Base-by-base conservation (phyloP, 2,797 vertebrate genomes). In the Ambastaia sidthimunki region DNA sequence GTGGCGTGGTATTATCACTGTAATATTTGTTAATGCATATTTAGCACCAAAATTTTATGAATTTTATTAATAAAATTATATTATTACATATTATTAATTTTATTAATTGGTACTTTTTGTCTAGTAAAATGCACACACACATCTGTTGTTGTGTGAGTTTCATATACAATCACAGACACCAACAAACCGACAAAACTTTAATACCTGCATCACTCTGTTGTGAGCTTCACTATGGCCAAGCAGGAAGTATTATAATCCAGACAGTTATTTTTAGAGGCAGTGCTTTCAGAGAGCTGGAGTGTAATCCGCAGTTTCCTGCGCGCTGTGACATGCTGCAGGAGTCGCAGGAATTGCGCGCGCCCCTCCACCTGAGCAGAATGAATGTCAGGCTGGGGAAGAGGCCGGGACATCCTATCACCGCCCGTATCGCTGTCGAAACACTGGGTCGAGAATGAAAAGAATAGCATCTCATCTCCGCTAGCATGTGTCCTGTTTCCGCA, bases 231-330 rank as follows among this genome's bases (percentile, higher is more conserved):
- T 87, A 74, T 83, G 57, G 25, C 63, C 80, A 68, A 80, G 76
- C 37, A 44, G 70, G 80, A 71, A 47, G 74, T 54, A 52, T 66
- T 67, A 31, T 54, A 70, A 44, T n/a, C 54, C 78, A 16, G 70
- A 78, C 19, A 66, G 83, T 78, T 87, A 79, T 87, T 88, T 88
- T 86, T 86, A 80, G 85, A 85, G 82, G 80, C 76, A 86, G 80
- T 78, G 15, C 75, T 75, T 78, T 48, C 76, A 77, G 71, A 66
- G 62, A 85, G 71, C 71, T 80, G 72, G 79, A 76, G 70, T 76
- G 19, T 73, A 81, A 76, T 71, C 41, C 72, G 72, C 50, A 80
- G 13, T 80, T 47, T 75, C 74, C 48, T 15, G 37, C 44, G 77
- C 2, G 71, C 83, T 82, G 67, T 0, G 15, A 63, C 81, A 85